Evolutionary conservation across 2,113 vertebrate species (phyloP).

Genomic region (Progne subis): DNA sequence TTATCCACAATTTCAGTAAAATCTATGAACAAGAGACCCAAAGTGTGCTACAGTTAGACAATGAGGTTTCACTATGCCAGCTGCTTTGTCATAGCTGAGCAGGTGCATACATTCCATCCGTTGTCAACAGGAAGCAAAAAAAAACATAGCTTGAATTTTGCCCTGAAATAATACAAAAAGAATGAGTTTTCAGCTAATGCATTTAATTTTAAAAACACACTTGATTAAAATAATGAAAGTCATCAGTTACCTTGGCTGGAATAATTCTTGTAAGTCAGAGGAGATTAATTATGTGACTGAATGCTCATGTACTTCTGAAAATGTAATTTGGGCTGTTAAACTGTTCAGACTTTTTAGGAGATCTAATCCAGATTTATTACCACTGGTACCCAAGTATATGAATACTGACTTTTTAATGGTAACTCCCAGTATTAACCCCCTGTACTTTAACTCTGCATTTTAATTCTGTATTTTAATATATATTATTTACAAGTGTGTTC

Average conservation of each 20-base stretch:
- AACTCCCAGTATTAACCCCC: background rate
- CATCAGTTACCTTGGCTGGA: background rate
- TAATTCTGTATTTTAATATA: background rate
- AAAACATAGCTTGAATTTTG: background rate
- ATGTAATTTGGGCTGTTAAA: background rate
- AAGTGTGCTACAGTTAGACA: background rate
- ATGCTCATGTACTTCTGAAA: background rate
- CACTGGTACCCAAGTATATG: background rate
- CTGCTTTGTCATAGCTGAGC: background rate
- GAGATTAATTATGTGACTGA: background rate
- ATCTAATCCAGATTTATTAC: background rate
- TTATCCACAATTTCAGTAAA: background rate
- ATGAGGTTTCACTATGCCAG: background rate
- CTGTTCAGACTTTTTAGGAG: background rate
- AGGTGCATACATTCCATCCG: background rate
- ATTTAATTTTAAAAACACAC: background rate
- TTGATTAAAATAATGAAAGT: background rate
- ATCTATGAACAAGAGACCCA: background rate
- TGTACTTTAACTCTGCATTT: background rate
- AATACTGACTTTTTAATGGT: background rate
- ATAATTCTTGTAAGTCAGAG: background rate
- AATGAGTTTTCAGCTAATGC: background rate
- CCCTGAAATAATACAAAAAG: background rate
- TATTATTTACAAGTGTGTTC: background rate
- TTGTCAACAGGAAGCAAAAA: background rate